phyloP scores from a whole-genome alignment of 2,797 vertebrate species.

The Enteromius unitaeniatus region DNA sequence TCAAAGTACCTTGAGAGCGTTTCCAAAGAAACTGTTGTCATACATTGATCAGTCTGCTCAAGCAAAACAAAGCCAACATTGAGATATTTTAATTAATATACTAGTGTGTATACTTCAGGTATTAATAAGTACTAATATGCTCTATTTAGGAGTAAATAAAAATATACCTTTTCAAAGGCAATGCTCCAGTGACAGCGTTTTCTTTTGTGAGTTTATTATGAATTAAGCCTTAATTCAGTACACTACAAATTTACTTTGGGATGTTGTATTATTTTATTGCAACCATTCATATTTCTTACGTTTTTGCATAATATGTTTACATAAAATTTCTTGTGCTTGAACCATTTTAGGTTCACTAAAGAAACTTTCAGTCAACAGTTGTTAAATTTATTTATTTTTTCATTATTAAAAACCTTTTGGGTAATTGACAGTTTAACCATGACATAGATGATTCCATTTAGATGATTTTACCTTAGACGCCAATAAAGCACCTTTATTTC shows the following conservation, averaged over 20 bases:
- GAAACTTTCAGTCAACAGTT: not conserved
- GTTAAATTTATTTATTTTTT: not conserved
- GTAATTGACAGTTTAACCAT: not conserved
- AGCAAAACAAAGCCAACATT: too few species aligned
- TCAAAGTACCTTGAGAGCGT: too few species aligned
- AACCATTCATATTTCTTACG: too few species aligned
- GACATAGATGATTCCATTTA: not conserved
- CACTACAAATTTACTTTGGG: not conserved
- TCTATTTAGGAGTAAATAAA: not conserved
- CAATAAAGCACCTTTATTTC: not conserved
- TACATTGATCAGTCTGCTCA: too few species aligned
- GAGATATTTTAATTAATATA: too few species aligned
- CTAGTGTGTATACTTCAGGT: not conserved
- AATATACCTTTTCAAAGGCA: not conserved
- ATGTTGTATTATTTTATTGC: too few species aligned
- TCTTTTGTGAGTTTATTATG: not conserved
- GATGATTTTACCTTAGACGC: not conserved
- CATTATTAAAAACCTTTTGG: not conserved
- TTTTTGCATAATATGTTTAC: too few species aligned
- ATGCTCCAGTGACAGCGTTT: not conserved
- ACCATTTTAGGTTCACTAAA: not conserved
- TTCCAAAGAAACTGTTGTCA: too few species aligned
- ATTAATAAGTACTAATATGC: not conserved
- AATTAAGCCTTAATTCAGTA: not conserved
- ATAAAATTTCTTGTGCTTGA: not conserved